Evolutionary conservation across 2,113 vertebrate genomes (phyloP).

Genomic region (Sphyrna mokarran): DNA sequence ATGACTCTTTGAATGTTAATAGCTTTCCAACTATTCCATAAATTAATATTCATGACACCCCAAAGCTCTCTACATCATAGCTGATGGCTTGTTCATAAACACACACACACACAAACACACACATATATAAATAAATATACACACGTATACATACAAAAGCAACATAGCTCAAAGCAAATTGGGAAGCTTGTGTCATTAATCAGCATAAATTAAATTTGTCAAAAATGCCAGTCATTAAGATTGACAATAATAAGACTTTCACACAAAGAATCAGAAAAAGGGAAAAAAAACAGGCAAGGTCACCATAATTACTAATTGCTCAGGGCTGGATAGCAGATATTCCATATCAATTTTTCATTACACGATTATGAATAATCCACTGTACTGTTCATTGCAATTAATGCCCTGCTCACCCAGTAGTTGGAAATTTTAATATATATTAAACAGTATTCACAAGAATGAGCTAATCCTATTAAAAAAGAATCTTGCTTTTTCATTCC

Average conservation of each 20-base stretch:
- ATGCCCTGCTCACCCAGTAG: background rate
- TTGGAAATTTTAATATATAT: background rate
- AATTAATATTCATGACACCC: conserved; percentile 40
- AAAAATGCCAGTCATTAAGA: conserved; percentile 37
- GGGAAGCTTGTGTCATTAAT: conserved; percentile 27
- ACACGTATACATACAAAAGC: conserved; percentile 33
- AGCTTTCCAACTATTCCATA: background rate
- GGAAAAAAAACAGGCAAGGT: conserved; percentile 35
- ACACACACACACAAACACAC: background rate
- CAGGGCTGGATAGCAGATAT: background rate
- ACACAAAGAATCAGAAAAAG: background rate
- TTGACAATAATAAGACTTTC: conserved; percentile 39
- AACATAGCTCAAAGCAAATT: conserved; percentile 17
- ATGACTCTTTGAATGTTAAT: background rate
- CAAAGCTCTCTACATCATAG: background rate
- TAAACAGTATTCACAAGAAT: background rate
- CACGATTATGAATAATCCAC: background rate
- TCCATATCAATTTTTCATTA: conserved; percentile 28
- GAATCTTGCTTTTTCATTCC: background rate
- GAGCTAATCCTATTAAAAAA: background rate
- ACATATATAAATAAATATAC: background rate
- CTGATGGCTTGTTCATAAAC: background rate
- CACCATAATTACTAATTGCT: conserved; percentile 28
- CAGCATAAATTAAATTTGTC: conserved; percentile 40
- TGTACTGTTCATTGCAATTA: background rate